Base-by-base conservation (phyloP, 1,140 invertebrate species). In the Caenorhabditis briggsae region DNA sequence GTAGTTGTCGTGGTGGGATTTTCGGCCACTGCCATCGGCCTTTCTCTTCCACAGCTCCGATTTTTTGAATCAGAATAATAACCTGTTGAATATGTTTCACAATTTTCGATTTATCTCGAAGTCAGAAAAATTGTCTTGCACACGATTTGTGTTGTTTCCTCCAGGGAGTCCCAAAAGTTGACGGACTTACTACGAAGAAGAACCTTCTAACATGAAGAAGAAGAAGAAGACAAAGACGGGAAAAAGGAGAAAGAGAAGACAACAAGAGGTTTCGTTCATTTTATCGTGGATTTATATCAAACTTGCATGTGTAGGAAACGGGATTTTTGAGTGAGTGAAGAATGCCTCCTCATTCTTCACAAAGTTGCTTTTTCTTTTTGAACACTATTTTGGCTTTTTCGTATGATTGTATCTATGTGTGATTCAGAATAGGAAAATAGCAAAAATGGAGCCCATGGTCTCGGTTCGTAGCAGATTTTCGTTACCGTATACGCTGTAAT, bases 251-350 rank as follows among this genome's bases (percentile, higher is more conserved):
- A 8, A 78, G n/a, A 41, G 70, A 6, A 78, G 53, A 78, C 43
- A 41, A 70, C 70, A 50, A 53, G 46, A 78, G 50, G 70, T 78
- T 78, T 78, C 46, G 46, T 50, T 78, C 70, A 50, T 50, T 50
- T 78, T 78, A 78, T 78, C 70, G 43, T 46, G 70, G 70, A 50
- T 78, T 78, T 78, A 78, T 78, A 78, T 78, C 70, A 78, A 53
- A 50, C 46, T 70, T 70, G 64, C 46, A 70, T 70, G 41, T 70
- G 64, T 18, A 33, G 33, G 33, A 33, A 3, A 33, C 1, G 33
- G 33, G 33, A 33, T 33, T 1, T 14, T 53, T 53, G 50, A 14
- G 20, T 41, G 46, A 46, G 14, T 78, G 46, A 48, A 78, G 64
- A 70, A 41, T 46, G 33, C 5, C n/a, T 46, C 16, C 41, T 25